phyloP scores from a whole-genome alignment of 30 jellyfish, hydroid and myxozoan genomes.

The Aurelia aurita region DNA sequence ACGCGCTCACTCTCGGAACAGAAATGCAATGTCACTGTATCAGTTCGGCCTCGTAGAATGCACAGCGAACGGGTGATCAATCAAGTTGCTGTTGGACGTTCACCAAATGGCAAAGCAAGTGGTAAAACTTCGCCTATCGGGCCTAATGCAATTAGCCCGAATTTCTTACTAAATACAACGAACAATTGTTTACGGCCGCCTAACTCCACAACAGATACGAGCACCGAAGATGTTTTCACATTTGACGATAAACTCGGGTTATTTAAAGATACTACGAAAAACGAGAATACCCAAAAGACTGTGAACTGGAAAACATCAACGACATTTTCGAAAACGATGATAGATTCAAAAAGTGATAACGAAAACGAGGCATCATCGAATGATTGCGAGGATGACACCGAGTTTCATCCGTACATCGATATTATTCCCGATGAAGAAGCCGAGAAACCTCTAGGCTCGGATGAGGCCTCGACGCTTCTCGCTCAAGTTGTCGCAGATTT shows the following conservation, averaged over 20 bases:
- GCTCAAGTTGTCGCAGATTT: conserved; percentile 76
- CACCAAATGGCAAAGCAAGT: conserved; percentile 27
- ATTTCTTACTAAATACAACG: not conserved
- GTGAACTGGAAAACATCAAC: conserved; percentile 50
- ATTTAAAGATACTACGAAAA: not conserved
- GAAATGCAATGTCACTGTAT: conserved; percentile 58
- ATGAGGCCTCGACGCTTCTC: conserved; percentile 46
- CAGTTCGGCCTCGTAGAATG: conserved; percentile 66
- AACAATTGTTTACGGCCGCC: conserved; percentile 4
- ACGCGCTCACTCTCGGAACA: conserved; percentile 43
- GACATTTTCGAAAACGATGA: conserved; percentile 58
- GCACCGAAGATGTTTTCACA: conserved; percentile 25
- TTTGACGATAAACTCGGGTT: conserved; percentile 13
- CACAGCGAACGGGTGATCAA: conserved; percentile 59
- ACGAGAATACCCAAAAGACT: not conserved
- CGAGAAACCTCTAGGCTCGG: conserved; percentile 52
- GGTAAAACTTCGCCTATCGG: conserved; percentile 7
- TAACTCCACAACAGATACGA: not conserved
- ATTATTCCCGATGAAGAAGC: conserved; percentile 49
- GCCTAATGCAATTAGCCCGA: not conserved
- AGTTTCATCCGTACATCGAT: conserved; percentile 57
- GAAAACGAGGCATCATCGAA: conserved; percentile 31
- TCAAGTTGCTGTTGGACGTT: conserved; percentile 58
- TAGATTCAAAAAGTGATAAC: conserved; percentile 59
- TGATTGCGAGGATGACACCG: conserved; percentile 25